Evolutionary conservation across 2,888 invertebrate genomes (phyloP).

Genomic region (Lasius platythorax): DNA sequence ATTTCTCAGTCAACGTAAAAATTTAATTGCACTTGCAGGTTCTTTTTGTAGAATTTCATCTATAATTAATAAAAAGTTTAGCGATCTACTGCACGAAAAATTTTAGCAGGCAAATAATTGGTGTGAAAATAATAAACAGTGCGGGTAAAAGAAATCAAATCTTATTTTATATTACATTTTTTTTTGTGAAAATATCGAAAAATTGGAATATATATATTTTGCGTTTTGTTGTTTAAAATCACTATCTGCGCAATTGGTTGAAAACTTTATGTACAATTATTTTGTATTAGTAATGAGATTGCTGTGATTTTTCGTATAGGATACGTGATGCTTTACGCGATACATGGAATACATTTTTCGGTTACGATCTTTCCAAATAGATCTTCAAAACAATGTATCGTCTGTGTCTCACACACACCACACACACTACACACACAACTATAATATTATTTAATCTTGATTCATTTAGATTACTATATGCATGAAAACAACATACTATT

Average conservation of each 20-base stretch:
- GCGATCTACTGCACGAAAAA: background rate
- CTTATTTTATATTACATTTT: background rate
- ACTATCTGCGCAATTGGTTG: background rate
- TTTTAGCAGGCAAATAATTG: background rate
- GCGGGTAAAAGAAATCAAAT: background rate
- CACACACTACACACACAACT: background rate
- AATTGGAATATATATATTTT: background rate
- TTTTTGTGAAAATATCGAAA: background rate
- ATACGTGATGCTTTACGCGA: background rate
- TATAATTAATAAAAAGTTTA: background rate
- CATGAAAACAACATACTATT: background rate
- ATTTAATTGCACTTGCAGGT: background rate
- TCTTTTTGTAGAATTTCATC: background rate
- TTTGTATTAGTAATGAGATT: background rate
- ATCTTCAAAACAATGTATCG: background rate
- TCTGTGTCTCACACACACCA: background rate
- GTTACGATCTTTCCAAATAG: background rate
- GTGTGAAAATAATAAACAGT: background rate
- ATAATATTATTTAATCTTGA: background rate
- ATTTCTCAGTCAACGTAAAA: background rate
- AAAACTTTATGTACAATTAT: background rate
- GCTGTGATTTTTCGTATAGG: background rate
- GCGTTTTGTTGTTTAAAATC: background rate
- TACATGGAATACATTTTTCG: background rate
- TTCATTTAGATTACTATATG: background rate